Evolutionary conservation across 2,113 vertebrate genomes (phyloP).

Genomic region (Chamaetylas fuelleborni): DNA sequence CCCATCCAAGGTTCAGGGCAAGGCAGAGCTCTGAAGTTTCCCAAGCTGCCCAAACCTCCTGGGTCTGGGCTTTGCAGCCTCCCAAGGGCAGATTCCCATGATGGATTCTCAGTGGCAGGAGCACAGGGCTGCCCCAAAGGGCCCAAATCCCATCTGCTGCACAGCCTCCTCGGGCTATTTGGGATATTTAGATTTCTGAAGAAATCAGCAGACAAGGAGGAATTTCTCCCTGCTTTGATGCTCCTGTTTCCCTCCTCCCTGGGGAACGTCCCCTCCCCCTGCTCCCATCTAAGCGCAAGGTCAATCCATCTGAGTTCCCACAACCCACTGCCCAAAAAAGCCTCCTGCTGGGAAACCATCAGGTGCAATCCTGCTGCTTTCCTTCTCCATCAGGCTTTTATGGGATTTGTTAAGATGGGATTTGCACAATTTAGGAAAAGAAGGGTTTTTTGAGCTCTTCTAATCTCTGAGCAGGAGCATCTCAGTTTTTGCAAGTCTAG

Average conservation of each 20-base stretch:
- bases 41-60: slow-evolving; percentile 17
- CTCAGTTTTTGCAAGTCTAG: background rate
- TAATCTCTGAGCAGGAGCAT: background rate
- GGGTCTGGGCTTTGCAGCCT: background rate
- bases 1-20: background rate
- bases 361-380: background rate
- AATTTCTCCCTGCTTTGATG: slow-evolving; percentile 12
- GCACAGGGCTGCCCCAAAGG: background rate
- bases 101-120: background rate
- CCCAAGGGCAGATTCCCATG: slow-evolving; percentile 10
- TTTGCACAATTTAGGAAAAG: background rate
- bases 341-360: background rate
- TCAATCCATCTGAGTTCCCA: background rate
- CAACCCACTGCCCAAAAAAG: background rate
- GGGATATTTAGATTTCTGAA: background rate
- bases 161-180: background rate
- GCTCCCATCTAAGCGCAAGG: background rate
- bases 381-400: background rate
- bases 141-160: background rate
- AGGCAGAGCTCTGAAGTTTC: background rate
- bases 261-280: background rate
- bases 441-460: accelerated
- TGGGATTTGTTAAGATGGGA: accelerated
- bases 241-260: background rate
- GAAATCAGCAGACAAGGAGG: background rate